Evolutionary conservation across 2,113 vertebrate species (phyloP).

Genomic region (Piaya cayana): DNA sequence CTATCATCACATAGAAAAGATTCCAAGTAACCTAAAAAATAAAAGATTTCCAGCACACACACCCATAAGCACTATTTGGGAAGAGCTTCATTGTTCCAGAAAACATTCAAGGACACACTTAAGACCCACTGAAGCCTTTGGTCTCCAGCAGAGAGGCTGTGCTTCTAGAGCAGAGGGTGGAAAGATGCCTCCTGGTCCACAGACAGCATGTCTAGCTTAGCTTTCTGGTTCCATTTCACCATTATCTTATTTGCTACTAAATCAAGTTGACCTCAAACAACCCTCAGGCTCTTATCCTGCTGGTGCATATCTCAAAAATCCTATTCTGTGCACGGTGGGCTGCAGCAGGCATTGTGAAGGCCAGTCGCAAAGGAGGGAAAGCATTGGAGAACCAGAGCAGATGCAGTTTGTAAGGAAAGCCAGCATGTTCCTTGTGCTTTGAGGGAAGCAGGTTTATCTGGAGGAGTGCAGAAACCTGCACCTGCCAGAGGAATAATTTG

Average conservation of each 20-base stretch:
- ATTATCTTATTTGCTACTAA: background rate
- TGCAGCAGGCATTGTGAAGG: background rate
- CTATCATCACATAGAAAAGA: background rate
- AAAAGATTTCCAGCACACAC: background rate
- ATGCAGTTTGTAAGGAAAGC: background rate
- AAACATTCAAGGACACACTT: background rate
- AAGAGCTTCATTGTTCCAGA: background rate
- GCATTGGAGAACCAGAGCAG: background rate
- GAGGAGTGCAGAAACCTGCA: slow-evolving; percentile 21
- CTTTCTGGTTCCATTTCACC: background rate
- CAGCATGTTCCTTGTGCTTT: background rate
- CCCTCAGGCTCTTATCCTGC: background rate
- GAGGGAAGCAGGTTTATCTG: background rate
- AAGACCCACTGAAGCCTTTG: background rate
- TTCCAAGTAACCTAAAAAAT: slow-evolving; percentile 16
- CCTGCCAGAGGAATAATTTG: slow-evolving; percentile 56
- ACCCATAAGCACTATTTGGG: background rate
- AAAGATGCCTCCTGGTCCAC: background rate
- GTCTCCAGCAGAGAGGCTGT: background rate
- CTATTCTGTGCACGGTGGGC: background rate
- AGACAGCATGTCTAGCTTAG: background rate
- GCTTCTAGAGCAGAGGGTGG: background rate
- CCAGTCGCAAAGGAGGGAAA: background rate
- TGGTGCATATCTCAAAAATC: background rate
- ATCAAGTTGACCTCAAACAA: background rate